These are phyloP conservation scores for Xenopus petersii DNA, from an alignment of 2,797 vertebrate genomes.

Conservation along the genomic window DNA sequence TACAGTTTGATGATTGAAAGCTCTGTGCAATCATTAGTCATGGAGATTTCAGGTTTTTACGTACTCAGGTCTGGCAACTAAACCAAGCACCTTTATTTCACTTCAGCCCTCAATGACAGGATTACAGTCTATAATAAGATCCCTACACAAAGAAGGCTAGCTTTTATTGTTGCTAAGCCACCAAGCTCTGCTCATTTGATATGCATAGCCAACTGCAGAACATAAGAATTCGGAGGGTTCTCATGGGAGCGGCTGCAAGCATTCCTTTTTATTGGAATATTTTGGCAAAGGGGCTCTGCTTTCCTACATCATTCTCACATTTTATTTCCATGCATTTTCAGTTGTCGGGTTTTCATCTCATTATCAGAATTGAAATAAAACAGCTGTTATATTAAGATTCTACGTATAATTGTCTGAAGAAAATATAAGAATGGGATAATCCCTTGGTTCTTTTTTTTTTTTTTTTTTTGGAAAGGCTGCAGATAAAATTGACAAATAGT, in stretches of 20 bases:
- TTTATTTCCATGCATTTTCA: conserved; percentile 39
- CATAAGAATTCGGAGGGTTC: conserved; percentile 32
- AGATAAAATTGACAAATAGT: no score
- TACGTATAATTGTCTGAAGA: conserved; percentile 16
- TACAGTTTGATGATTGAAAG: conserved; percentile 52
- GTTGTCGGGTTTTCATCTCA: conserved; percentile 35
- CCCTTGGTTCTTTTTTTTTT: not conserved
- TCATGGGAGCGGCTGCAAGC: conserved; percentile 36
- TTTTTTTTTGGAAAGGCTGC: not conserved
- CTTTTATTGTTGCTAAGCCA: conserved; percentile 41
- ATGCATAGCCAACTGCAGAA: conserved; percentile 42
- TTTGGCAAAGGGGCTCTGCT: conserved; percentile 44
- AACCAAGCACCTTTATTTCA: conserved; percentile 46
- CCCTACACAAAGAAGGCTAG: conserved; percentile 47
- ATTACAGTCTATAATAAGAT: conserved; percentile 52
- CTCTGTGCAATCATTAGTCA: conserved; percentile 54
- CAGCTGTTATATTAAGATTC: conserved; percentile 22
- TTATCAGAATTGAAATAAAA: conserved; percentile 41
- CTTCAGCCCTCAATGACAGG: conserved; percentile 42
- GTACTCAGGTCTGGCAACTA: conserved; percentile 47
- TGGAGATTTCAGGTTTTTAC: conserved; percentile 51
- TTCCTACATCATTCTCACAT: conserved; percentile 39
- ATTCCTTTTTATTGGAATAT: conserved; percentile 46
- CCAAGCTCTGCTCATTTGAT: conserved; percentile 37
- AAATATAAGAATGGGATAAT: not conserved